These are phyloP conservation scores for Apomyelois bistriatella DNA, from an alignment of 2,888 invertebrate species.

Conservation along the genomic window DNA sequence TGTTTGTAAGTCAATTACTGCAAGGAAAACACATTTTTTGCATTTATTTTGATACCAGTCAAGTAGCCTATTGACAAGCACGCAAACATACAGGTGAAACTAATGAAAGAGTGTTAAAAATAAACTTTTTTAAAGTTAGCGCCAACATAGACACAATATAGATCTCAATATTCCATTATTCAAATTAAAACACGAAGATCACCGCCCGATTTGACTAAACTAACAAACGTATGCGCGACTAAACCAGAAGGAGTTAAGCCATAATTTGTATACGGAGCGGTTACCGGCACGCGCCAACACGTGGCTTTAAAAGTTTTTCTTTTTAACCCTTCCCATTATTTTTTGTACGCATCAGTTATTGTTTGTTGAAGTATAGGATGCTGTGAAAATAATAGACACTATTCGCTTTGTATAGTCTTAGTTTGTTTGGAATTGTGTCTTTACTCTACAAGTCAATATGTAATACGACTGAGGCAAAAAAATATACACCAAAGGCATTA, in stretches of 20 bases:
- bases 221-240: conserved; percentile 73
- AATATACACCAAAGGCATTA: too few species aligned
- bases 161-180: neutral
- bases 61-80: too few species aligned
- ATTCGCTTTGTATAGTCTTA: neutral
- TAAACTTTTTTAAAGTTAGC: too few species aligned
- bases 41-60: too few species aligned
- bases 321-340: conserved; percentile 31
- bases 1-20: too few species aligned
- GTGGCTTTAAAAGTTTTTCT: conserved; percentile 42
- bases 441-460: too few species aligned
- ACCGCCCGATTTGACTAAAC: conserved; percentile 49
- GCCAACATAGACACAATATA: neutral
- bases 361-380: neutral
- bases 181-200: conserved; percentile 17
- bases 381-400: neutral
- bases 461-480: too few species aligned
- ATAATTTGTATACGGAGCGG: conserved; percentile 71
- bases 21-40: too few species aligned
- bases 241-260: conserved; percentile 57
- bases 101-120: too few species aligned
- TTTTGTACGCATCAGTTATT: conserved; percentile 8
- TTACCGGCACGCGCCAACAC: conserved; percentile 56
- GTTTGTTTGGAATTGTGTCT: neutral
- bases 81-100: too few species aligned